Base-by-base conservation (phyloP, 2,888 invertebrate species). In the Dynastes tityus region DNA sequence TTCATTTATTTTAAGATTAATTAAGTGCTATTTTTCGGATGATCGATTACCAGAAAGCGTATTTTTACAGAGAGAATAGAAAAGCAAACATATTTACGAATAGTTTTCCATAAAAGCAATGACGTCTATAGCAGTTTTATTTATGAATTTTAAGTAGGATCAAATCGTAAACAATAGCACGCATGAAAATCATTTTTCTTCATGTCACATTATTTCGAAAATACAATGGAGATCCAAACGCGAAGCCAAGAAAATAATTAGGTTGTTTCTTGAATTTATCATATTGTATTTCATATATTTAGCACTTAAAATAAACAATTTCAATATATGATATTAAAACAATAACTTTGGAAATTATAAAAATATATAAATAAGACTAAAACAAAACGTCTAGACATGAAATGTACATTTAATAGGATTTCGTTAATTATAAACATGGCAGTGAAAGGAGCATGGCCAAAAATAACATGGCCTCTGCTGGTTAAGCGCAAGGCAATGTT, bases 371-470 rank as follows among this genome's bases (percentile, higher is more conserved):
- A n/a, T 55, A 68, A 68, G 29, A 68, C 22, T 9, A 68, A 68
- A 68, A 68, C 68, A 68, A 49, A 68, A 68, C 68, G 45, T 45
- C 45, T 22, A 68, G 49, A 49, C 68, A 68, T 68, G 51, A 68
- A 68, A 68, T 68, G 55, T 55, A 37, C 37, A 58, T 71, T 71
- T 71, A 58, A 71, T 58, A 32, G 55, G 71, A 71, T 55, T 71
- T 71, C 37, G 32, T 71, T 71, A 71, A 71, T 71, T 71, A 71
- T 71, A 71, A 71, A 71, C 71, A 71, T 37, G 29, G 71, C 55
- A 71, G 22, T 71, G 55, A 55, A 68, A 68, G 68, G 49, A 58
- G 55, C 37, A 16, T 37, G 58, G 71, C 71, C 71, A 71, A 71
- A 71, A 71, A 71, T 71, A 71, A 58, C 55, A 55, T 37, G 11